phyloP scores from a whole-genome alignment of 2,888 invertebrate species.

The Eupithecia subumbrata region DNA sequence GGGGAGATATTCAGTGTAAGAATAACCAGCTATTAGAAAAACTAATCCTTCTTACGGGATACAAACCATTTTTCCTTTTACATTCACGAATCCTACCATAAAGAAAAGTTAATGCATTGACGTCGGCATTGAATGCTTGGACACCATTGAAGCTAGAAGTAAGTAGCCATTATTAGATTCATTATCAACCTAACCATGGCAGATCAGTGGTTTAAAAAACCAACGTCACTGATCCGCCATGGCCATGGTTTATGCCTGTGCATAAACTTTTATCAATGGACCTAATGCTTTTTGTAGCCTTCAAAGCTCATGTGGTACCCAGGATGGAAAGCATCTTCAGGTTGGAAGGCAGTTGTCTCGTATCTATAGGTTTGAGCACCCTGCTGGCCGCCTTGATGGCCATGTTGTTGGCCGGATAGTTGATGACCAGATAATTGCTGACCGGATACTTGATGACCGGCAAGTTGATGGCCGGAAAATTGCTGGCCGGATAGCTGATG shows the following conservation, averaged over 20 bases:
- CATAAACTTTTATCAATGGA: not conserved
- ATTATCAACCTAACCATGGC: not conserved
- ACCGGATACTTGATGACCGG: constrained; percentile 11
- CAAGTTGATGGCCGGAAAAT: not conserved
- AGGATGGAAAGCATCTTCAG: constrained; percentile 17
- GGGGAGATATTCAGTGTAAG: not conserved
- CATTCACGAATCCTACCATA: not conserved
- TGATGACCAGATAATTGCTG: constrained; percentile 11
- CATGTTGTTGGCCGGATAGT: not conserved
- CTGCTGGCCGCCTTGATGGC: constrained; percentile 16
- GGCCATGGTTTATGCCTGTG: not conserved
- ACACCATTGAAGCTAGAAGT: not conserved
- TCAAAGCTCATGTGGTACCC: constrained; percentile 12
- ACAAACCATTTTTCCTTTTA: not conserved
- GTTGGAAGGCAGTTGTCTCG: constrained; percentile 20
- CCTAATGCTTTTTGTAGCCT: not conserved
- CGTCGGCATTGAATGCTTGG: not conserved
- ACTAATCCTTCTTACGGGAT: not conserved
- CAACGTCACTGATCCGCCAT: too few relatives aligned
- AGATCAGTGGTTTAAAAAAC: not conserved
- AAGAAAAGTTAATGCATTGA: not conserved
- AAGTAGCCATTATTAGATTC: not conserved
- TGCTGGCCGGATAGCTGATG: constrained; percentile 7
- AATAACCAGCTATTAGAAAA: not conserved
- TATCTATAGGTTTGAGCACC: constrained; percentile 11